phyloP scores from a whole-genome alignment of 2,888 invertebrate species.

The Melieria omissa region DNA sequence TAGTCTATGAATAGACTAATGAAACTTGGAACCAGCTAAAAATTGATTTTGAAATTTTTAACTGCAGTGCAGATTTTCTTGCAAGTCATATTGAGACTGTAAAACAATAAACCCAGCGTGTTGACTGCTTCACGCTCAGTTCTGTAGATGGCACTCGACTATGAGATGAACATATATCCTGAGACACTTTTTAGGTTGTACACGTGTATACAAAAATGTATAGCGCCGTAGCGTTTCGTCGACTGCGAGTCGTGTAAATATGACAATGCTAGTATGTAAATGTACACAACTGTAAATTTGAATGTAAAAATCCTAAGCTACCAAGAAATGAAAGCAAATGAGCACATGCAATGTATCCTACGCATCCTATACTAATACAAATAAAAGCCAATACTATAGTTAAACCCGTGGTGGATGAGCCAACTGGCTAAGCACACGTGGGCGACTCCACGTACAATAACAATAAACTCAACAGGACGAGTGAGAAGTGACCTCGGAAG shows the following conservation, averaged over 20 bases:
- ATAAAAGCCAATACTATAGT: neutral
- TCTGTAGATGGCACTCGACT: too few relatives aligned
- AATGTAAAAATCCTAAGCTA: conserved; percentile 15
- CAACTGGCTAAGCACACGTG: too few relatives aligned
- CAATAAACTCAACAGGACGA: conserved; percentile 32
- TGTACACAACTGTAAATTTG: neutral
- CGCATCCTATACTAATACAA: conserved; percentile 44
- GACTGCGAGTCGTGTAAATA: conserved; percentile 41
- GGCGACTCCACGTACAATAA: conserved; percentile 23
- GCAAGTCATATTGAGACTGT: too few relatives aligned
- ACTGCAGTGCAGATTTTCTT: too few relatives aligned
- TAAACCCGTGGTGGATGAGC: neutral
- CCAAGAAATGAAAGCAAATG: conserved; percentile 40
- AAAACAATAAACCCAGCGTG: too few relatives aligned
- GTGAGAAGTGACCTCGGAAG: conserved; percentile 38
- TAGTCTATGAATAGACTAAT: too few relatives aligned
- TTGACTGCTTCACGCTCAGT: too few relatives aligned
- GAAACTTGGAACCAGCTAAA: too few relatives aligned
- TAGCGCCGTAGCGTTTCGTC: conserved; percentile 29
- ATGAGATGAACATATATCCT: conserved; percentile 51
- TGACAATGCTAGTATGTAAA: neutral
- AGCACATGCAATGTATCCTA: conserved; percentile 64
- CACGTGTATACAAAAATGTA: conserved; percentile 48
- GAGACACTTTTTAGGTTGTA: conserved; percentile 60
- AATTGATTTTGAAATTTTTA: too few relatives aligned